Percentiles rank a stretch among this genome's conserved stretches.
Conservation (phyloP, 2,888 invertebrate genomes). For the Dorcus parallelipipedus region DNA sequence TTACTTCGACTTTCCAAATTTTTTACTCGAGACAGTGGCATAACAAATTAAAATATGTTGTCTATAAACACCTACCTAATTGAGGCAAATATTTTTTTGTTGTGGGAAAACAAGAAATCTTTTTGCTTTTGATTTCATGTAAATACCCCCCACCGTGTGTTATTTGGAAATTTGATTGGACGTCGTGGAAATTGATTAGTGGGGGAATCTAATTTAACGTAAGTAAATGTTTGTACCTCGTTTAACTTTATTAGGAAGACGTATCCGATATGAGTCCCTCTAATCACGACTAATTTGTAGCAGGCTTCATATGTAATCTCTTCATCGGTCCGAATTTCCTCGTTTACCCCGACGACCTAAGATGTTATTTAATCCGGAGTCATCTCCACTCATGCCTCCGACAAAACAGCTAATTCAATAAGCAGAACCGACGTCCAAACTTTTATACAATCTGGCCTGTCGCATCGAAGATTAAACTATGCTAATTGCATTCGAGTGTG, state of each 20-base stretch:
- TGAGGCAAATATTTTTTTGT: background rate
- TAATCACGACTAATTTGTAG: slow-evolving; percentile 28
- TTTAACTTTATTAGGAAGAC: slow-evolving; percentile 21
- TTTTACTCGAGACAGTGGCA: slow-evolving; percentile 21
- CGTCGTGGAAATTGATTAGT: too few species aligned
- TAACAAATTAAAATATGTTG: slow-evolving; percentile 14
- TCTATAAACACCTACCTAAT: background rate
- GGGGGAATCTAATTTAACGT: background rate
- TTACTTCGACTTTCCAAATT: background rate
- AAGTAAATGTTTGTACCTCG: slow-evolving; percentile 12
- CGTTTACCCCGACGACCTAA: slow-evolving; percentile 29
- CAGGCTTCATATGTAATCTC: slow-evolving; percentile 28
- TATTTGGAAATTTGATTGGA: too few species aligned
- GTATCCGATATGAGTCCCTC: slow-evolving; percentile 15
- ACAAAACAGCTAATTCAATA: slow-evolving; percentile 36
- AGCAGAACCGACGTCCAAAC: slow-evolving; percentile 35
- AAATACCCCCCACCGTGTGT: background rate
- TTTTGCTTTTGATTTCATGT: slow-evolving; percentile 2
- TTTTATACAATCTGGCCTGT: slow-evolving; percentile 28
- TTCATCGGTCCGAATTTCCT: slow-evolving; percentile 27
- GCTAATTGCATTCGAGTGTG: too few species aligned
- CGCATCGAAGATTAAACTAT: too few species aligned
- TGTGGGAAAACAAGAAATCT: too few species aligned
- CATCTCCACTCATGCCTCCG: slow-evolving; percentile 31
- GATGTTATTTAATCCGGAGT: slow-evolving; percentile 35